These are phyloP conservation scores for Pagetopsis macropterus DNA, from an alignment of 2,797 vertebrate genomes.

Conservation along the genomic window DNA sequence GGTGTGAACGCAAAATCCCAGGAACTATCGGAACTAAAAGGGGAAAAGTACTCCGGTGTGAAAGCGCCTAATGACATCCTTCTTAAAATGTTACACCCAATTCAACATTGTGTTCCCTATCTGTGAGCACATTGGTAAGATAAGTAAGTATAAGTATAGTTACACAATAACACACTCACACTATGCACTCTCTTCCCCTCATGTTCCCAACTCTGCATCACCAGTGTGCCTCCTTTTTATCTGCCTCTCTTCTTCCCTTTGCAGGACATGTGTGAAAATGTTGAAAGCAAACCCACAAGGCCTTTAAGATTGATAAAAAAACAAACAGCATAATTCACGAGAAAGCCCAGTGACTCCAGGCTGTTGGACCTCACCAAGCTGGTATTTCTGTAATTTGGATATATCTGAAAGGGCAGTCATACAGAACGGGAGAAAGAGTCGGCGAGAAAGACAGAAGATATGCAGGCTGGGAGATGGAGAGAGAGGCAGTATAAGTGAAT, in stretches of 20 bases:
- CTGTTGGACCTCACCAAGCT: slow-evolving; percentile 50
- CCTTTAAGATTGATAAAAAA: slow-evolving; percentile 69
- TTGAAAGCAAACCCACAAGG: slow-evolving; percentile 77
- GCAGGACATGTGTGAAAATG: slow-evolving; percentile 70
- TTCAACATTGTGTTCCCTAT: slow-evolving; percentile 13
- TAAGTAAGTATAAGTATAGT: slow-evolving; percentile 1
- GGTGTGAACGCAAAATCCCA: no score
- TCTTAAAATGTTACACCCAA: slow-evolving; percentile 3
- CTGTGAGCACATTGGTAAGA: slow-evolving; percentile 9
- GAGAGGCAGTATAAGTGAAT: neutral
- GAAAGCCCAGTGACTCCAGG: slow-evolving; percentile 61
- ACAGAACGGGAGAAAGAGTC: slow-evolving; percentile 6
- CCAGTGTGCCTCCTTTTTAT: slow-evolving; percentile 21
- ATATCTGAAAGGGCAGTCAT: slow-evolving; percentile 45
- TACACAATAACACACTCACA: slow-evolving; percentile 5
- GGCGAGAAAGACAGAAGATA: slow-evolving; percentile 23
- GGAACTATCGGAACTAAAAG: no score
- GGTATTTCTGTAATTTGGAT: slow-evolving; percentile 53
- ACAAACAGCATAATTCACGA: slow-evolving; percentile 83
- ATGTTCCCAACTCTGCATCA: slow-evolving; percentile 26
- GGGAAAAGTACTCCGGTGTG: no score
- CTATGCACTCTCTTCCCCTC: neutral
- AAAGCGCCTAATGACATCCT: neutral
- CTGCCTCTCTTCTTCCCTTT: slow-evolving; percentile 43
- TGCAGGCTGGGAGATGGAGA: slow-evolving; percentile 7